Evolutionary conservation across 2,888 invertebrate genomes (phyloP).

Genomic region (Nomada ferruginata): DNA sequence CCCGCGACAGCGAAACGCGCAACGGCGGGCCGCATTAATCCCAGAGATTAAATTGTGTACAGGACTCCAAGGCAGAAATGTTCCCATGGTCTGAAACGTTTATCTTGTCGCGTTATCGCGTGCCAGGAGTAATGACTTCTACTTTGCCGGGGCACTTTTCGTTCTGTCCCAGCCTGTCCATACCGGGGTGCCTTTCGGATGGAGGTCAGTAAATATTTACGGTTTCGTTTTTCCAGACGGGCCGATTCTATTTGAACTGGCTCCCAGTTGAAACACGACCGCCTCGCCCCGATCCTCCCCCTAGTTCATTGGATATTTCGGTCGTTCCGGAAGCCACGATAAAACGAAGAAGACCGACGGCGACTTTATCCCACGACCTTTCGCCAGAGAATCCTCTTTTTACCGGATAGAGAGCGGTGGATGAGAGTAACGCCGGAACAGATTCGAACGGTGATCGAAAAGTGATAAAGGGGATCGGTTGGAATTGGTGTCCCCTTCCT

Average conservation of each 20-base stretch:
- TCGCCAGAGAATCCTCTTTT: conserved; percentile 23
- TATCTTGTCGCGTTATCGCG: conserved; percentile 9
- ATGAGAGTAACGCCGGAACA: conserved; percentile 22
- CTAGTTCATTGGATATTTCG: conserved; percentile 34
- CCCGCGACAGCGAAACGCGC: neutral
- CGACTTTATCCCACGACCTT: conserved; percentile 29
- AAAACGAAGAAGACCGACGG: conserved; percentile 29
- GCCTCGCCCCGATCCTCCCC: neutral
- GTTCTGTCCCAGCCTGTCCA: neutral
- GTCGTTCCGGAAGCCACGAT: conserved; percentile 26
- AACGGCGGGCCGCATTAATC: conserved; percentile 5
- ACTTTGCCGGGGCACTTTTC: conserved; percentile 5
- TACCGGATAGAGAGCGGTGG: neutral
- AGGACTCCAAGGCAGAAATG: neutral
- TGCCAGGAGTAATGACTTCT: conserved; percentile 9
- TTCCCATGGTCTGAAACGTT: conserved; percentile 3
- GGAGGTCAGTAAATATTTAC: conserved; percentile 57
- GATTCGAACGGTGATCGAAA: conserved; percentile 37
- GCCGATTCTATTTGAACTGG: conserved; percentile 50
- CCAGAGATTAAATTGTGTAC: conserved; percentile 23
- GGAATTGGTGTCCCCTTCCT: conserved; percentile 14
- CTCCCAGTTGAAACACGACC: conserved; percentile 24
- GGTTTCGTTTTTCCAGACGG: conserved; percentile 44
- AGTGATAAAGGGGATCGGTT: conserved; percentile 21
- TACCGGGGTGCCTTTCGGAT: conserved; percentile 6